Conservation (phyloP, 2,888 invertebrate genomes). For the Drosophila colorata region DNA sequence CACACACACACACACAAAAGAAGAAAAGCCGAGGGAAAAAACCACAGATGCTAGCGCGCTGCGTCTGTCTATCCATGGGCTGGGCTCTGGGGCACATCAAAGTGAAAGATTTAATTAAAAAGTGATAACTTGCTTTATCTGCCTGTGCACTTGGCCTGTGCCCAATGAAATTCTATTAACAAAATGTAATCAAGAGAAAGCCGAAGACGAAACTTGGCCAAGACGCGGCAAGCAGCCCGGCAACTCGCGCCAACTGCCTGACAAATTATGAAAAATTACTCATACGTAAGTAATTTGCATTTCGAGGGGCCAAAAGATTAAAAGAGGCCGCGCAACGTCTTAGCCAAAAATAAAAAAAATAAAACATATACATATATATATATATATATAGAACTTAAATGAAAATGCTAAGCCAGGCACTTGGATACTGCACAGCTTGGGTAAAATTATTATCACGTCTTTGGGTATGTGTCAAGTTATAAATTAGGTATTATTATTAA, state of each 20-base stretch:
- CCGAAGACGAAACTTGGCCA: conserved; percentile 38
- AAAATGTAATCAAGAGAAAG: conserved; percentile 69
- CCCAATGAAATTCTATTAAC: conserved; percentile 64
- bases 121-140: conserved; percentile 68
- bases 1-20: no score
- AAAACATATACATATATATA: not conserved
- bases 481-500: not conserved
- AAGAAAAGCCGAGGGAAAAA: not conserved
- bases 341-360: not conserved
- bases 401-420: conserved; percentile 15
- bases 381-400: no score
- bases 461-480: not conserved
- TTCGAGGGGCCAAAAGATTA: conserved; percentile 52
- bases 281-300: conserved; percentile 74
- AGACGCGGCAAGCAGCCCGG: conserved; percentile 16
- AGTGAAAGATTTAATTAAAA: conserved; percentile 76
- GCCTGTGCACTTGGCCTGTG: conserved; percentile 46
- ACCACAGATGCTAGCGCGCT: conserved; percentile 13
- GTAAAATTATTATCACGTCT: not conserved
- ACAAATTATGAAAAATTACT: conserved; percentile 71
- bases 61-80: not conserved
- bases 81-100: conserved; percentile 55
- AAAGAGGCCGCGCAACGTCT: conserved; percentile 19
- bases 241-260: conserved; percentile 32
- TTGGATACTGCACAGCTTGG: conserved; percentile 4